phyloP scores from a whole-genome alignment of 1,140 invertebrate genomes.

The Heliconius eleuchia region DNA sequence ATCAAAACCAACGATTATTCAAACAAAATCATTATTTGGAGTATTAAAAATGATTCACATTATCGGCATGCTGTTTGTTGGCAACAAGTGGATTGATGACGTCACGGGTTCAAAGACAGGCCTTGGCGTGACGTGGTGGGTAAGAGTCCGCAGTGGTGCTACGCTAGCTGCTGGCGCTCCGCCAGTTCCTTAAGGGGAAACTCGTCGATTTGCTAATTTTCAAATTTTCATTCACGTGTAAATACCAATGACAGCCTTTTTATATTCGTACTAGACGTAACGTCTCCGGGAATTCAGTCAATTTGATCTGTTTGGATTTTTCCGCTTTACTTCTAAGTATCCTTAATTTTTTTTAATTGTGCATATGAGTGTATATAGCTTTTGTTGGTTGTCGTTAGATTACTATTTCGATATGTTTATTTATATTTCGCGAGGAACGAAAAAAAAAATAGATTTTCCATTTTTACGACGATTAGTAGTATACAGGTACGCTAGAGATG shows the following conservation, averaged over 20 bases:
- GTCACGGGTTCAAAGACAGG: slow-evolving; percentile 28
- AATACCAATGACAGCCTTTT: not conserved
- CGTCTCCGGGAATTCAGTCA: not conserved
- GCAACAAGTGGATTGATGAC: not conserved
- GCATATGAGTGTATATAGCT: too few species aligned
- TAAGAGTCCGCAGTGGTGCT: not conserved
- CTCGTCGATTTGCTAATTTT: not conserved
- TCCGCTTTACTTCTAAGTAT: not conserved
- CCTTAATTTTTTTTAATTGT: too few species aligned
- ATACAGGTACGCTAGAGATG: too few species aligned
- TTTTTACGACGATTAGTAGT: too few species aligned
- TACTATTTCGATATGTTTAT: too few species aligned
- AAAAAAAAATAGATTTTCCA: too few species aligned
- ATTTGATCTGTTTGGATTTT: not conserved
- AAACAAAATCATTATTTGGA: not conserved
- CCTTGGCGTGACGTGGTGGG: slow-evolving; percentile 25
- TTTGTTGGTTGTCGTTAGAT: too few species aligned
- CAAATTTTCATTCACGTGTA: not conserved
- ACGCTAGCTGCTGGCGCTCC: not conserved
- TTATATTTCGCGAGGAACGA: too few species aligned
- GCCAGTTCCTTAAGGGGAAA: not conserved
- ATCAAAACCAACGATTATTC: not conserved
- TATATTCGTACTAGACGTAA: not conserved
- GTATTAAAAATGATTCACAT: not conserved
- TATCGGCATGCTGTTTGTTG: not conserved